Conservation (phyloP, 2,888 invertebrate species). For the Drosophila bunnanda region DNA sequence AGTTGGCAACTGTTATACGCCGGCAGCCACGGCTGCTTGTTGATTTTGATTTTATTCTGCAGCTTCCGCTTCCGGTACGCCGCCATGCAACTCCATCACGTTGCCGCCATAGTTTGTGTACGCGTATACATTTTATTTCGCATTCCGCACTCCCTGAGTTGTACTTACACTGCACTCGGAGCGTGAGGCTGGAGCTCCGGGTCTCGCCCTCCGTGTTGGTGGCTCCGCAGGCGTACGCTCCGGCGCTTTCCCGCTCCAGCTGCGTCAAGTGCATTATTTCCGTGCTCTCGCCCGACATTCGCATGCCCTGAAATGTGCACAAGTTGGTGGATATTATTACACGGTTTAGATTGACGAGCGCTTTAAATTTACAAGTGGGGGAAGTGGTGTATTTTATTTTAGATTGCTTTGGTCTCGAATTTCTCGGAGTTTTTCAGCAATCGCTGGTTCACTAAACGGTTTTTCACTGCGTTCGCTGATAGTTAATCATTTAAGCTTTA, state of each 20-base stretch:
- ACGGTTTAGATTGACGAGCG: slow-evolving; percentile 1
- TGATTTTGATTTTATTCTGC: slow-evolving; percentile 63
- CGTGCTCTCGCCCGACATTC: slow-evolving; percentile 85
- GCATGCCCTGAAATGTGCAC: slow-evolving; percentile 83
- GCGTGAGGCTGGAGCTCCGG: slow-evolving; percentile 89
- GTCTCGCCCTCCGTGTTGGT: slow-evolving; percentile 92
- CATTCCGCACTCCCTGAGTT: slow-evolving; percentile 19
- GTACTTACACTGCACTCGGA: slow-evolving; percentile 92
- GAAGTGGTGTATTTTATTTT: background rate
- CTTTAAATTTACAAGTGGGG: background rate
- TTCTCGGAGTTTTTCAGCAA: too few relatives aligned
- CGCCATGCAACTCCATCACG: slow-evolving; percentile 61
- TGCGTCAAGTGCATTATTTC: slow-evolving; percentile 88
- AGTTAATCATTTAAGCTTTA: background rate
- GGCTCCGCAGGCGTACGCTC: slow-evolving; percentile 93
- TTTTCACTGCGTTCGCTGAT: too few relatives aligned
- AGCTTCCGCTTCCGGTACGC: slow-evolving; percentile 66
- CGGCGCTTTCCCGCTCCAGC: slow-evolving; percentile 89
- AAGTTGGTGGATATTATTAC: slow-evolving; percentile 24
- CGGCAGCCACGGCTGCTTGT: slow-evolving; percentile 30
- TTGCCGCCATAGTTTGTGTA: slow-evolving; percentile 25
- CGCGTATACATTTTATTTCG: slow-evolving; percentile 28
- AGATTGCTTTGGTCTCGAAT: background rate
- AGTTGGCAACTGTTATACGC: slow-evolving; percentile 59
- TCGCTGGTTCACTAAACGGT: background rate